Conservation (phyloP, 2,888 invertebrate species). For the Zootermopsis nevadensis region DNA sequence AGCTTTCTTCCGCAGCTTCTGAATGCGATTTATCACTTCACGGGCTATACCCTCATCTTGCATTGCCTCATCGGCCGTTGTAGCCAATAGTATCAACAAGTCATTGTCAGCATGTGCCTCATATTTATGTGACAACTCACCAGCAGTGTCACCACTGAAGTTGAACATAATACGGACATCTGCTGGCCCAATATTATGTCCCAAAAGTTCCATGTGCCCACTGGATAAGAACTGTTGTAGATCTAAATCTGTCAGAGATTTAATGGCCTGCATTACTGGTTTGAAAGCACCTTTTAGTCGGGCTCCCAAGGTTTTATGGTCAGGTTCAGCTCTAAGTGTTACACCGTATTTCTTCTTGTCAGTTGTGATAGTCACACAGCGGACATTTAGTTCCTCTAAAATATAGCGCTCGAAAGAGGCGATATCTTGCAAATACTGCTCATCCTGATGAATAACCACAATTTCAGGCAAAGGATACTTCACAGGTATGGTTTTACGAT, state of each 20-base stretch:
- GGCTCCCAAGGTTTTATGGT: slow-evolving; percentile 90
- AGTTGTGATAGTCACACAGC: slow-evolving; percentile 82
- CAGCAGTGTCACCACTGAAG: slow-evolving; percentile 71
- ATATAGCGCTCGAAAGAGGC: slow-evolving; percentile 85
- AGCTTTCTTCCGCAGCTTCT: slow-evolving; percentile 95
- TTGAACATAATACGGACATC: slow-evolving; percentile 89
- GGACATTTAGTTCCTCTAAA: slow-evolving; percentile 92
- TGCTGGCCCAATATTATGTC: slow-evolving; percentile 79
- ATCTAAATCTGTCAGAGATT: slow-evolving; percentile 78
- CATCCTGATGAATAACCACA: slow-evolving; percentile 91
- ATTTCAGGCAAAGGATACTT: slow-evolving; percentile 97
- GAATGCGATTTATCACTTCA: slow-evolving; percentile 95
- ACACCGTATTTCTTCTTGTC: slow-evolving; percentile 96
- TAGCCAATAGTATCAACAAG: slow-evolving; percentile 88
- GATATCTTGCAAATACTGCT: slow-evolving; percentile 81
- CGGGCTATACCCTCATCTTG: slow-evolving; percentile 94
- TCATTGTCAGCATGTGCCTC: slow-evolving; percentile 93
- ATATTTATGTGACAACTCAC: slow-evolving; percentile 75
- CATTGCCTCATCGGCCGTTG: slow-evolving; percentile 89
- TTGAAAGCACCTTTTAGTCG: slow-evolving; percentile 93
- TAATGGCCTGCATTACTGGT: slow-evolving; percentile 83
- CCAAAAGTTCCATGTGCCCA: slow-evolving; percentile 79
- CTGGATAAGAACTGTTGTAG: slow-evolving; percentile 79
- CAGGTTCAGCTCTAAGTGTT: slow-evolving; percentile 90
- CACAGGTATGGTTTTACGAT: slow-evolving; percentile 91